These are phyloP conservation scores for Prenolepis imparis DNA, from an alignment of 2,888 invertebrate species.

Conservation along the genomic window DNA sequence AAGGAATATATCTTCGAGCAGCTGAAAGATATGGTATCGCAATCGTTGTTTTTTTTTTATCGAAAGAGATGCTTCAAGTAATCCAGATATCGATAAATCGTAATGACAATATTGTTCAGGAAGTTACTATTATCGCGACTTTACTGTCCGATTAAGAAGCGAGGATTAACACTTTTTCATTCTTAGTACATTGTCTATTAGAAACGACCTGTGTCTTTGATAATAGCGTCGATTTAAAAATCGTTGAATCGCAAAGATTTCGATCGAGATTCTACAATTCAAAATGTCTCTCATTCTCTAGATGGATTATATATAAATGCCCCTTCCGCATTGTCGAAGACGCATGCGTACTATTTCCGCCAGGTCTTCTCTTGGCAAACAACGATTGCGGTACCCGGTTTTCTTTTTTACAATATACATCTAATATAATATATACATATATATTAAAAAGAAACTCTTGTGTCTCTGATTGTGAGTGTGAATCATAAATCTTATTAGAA, in stretches of 20 bases:
- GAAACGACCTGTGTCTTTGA: neutral
- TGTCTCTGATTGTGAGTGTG: neutral
- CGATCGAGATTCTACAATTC: neutral
- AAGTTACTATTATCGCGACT: neutral
- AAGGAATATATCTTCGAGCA: neutral
- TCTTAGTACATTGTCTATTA: neutral
- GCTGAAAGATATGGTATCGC: neutral
- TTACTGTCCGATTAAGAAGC: neutral
- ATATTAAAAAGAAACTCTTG: neutral
- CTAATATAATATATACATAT: neutral
- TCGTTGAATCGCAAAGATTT: neutral
- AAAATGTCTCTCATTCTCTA: neutral
- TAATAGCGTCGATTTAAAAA: neutral
- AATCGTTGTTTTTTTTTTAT: neutral
- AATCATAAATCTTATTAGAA: neutral
- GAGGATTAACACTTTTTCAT: neutral
- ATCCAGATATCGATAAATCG: neutral
- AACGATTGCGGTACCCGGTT: neutral
- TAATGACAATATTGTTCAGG: neutral
- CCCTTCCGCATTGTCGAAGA: constrained; percentile 11
- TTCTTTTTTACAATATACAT: neutral
- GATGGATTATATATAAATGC: neutral
- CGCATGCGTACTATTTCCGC: constrained; percentile 12
- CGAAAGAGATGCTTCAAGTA: neutral
- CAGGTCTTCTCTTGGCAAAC: neutral